Conservation (phyloP, 1,140 invertebrate genomes). For the Conus ventricosus region DNA sequence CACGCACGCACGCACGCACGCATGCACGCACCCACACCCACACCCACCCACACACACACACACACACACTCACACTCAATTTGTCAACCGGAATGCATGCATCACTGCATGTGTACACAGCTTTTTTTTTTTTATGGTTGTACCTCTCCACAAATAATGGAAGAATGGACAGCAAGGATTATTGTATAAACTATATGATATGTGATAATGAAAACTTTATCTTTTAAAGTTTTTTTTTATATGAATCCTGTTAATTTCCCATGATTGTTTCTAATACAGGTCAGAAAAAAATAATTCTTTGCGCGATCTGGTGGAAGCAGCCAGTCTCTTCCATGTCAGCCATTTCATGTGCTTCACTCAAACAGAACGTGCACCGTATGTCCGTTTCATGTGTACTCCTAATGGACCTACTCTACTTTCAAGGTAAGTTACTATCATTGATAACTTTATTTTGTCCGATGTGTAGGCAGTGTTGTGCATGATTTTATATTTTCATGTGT, state of each 20-base stretch:
- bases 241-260: background rate
- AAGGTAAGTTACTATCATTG: slow-evolving; percentile 78
- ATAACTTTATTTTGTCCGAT: too few relatives aligned
- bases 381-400: slow-evolving; percentile 88
- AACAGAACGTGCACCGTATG: slow-evolving; percentile 86
- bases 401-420: slow-evolving; percentile 85
- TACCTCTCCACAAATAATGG: too few relatives aligned
- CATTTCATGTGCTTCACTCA: slow-evolving; percentile 92
- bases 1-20: too few relatives aligned
- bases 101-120: too few relatives aligned
- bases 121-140: too few relatives aligned
- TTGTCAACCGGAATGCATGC: too few relatives aligned
- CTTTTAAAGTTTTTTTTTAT: background rate
- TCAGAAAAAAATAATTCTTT: slow-evolving; percentile 90
- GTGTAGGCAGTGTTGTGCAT: too few relatives aligned
- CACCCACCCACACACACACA: too few relatives aligned
- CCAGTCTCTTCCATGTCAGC: slow-evolving; percentile 90
- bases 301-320: slow-evolving; percentile 94
- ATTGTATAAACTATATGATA: background rate
- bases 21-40: too few relatives aligned
- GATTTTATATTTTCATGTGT: too few relatives aligned
- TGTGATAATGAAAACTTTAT: background rate
- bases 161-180: background rate
- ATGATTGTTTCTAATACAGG: slow-evolving; percentile 77
- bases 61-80: too few relatives aligned